These are phyloP conservation scores for Neomonachus schauinslandi DNA, from an alignment of 2,113 vertebrate genomes.

Conservation along the genomic window DNA sequence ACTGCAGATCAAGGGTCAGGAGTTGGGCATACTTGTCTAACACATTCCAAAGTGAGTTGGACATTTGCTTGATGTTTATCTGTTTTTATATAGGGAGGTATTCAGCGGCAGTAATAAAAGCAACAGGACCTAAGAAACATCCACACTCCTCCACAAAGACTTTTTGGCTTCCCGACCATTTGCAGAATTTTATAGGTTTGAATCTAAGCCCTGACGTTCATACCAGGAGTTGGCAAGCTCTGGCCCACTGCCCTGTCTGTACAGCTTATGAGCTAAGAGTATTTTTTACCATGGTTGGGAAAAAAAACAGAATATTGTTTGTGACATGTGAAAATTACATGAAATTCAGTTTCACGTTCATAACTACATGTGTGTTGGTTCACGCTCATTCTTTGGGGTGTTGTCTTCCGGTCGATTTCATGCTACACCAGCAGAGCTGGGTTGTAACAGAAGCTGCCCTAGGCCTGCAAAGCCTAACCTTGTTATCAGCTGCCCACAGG, in stretches of 20 bases:
- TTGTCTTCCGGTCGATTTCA: neutral
- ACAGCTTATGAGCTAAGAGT: neutral
- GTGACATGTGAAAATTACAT: neutral
- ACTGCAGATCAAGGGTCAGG: neutral
- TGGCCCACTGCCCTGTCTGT: neutral
- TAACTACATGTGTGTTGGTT: neutral
- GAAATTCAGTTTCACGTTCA: neutral
- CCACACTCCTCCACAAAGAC: neutral
- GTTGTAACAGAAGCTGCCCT: neutral
- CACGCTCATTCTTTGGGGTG: fast-evolving
- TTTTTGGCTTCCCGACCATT: neutral
- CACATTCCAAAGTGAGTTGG: neutral
- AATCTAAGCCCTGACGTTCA: neutral
- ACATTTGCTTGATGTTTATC: neutral
- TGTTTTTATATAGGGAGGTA: neutral
- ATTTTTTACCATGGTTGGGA: neutral
- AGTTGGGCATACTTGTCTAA: neutral
- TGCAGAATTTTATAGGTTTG: neutral
- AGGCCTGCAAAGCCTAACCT: neutral
- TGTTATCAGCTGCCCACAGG: neutral
- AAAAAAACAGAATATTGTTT: neutral
- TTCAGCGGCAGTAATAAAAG: neutral
- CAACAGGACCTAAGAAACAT: neutral
- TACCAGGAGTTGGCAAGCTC: neutral
- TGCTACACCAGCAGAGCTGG: fast-evolving